Conservation (phyloP, 2,888 invertebrate species). For the Amphiduros pacificus region DNA sequence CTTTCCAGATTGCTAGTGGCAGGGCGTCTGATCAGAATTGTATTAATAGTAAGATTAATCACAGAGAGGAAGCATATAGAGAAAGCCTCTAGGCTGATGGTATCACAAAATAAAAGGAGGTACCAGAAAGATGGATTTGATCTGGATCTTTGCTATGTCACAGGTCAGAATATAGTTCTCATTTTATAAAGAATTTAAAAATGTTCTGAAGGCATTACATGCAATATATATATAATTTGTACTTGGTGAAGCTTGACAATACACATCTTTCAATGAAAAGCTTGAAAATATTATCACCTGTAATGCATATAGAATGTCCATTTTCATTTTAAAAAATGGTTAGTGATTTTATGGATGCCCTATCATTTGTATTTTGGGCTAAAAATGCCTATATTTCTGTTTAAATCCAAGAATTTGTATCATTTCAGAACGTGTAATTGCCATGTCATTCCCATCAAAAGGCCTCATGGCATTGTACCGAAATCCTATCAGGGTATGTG, state of each 20-base stretch:
- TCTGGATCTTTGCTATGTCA: conserved; percentile 63
- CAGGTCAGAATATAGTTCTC: conserved; percentile 52
- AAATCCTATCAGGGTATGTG: conserved; percentile 61
- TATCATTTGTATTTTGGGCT: too few species aligned
- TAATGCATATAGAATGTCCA: too few species aligned
- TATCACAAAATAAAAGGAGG: conserved; percentile 63
- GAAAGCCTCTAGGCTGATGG: conserved; percentile 57
- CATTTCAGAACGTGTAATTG: conserved; percentile 60
- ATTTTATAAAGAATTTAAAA: too few species aligned
- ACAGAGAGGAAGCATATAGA: conserved; percentile 59
- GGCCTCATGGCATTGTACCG: conserved; percentile 62
- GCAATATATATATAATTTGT: too few species aligned
- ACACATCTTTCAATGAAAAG: too few species aligned
- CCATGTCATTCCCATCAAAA: conserved; percentile 63
- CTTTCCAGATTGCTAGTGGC: conserved; percentile 43
- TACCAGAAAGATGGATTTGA: conserved; percentile 63
- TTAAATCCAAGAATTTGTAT: neutral
- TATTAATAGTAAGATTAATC: conserved; percentile 57
- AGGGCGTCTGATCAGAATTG: conserved; percentile 55
- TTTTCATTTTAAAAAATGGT: too few species aligned
- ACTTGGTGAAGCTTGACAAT: too few species aligned
- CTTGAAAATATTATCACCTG: too few species aligned
- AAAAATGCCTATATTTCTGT: too few species aligned
- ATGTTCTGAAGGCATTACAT: too few species aligned
- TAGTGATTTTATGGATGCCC: too few species aligned